A percentile compares a stretch with the other conserved stretches of the same genome.
phyloP scores from a whole-genome alignment of 2,797 vertebrate species.

The Pseudomugil tenellus region DNA sequence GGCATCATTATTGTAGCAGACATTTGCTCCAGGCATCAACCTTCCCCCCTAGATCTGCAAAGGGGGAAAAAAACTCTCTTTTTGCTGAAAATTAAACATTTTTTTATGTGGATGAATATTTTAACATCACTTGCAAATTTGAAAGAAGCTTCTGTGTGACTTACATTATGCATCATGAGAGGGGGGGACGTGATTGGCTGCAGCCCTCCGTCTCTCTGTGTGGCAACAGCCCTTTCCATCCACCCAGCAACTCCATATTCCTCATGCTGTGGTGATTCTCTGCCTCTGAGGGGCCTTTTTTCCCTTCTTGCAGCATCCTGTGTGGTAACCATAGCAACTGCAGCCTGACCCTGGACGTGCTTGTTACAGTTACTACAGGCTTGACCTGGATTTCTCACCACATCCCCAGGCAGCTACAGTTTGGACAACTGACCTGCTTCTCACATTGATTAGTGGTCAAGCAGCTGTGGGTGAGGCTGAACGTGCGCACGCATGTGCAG shows the following conservation, averaged over 20 bases:
- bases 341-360: slow-evolving; percentile 75
- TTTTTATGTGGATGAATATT: slow-evolving; percentile 56
- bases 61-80: no score
- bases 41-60: neutral
- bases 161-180: slow-evolving; percentile 72
- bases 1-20: neutral
- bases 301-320: slow-evolving; percentile 79
- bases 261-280: slow-evolving; percentile 76
- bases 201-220: slow-evolving; percentile 62
- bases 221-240: slow-evolving; percentile 80
- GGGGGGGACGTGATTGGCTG: slow-evolving; percentile 74
- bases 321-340: slow-evolving; percentile 79
- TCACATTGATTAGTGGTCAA: slow-evolving; percentile 35
- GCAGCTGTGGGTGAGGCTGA: slow-evolving; percentile 19
- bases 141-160: slow-evolving; percentile 60
- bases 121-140: slow-evolving; percentile 65
- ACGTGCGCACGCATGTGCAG: neutral
- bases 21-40: neutral
- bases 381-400: slow-evolving; percentile 82
- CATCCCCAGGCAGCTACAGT: slow-evolving; percentile 51
- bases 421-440: slow-evolving; percentile 73
- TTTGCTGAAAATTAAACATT: neutral
- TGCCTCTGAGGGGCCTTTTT: slow-evolving; percentile 67
- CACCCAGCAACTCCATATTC: slow-evolving; percentile 81
- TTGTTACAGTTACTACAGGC: slow-evolving; percentile 70